phyloP scores from a whole-genome alignment of 1,140 invertebrate genomes.

The Nilaparvata lugens region DNA sequence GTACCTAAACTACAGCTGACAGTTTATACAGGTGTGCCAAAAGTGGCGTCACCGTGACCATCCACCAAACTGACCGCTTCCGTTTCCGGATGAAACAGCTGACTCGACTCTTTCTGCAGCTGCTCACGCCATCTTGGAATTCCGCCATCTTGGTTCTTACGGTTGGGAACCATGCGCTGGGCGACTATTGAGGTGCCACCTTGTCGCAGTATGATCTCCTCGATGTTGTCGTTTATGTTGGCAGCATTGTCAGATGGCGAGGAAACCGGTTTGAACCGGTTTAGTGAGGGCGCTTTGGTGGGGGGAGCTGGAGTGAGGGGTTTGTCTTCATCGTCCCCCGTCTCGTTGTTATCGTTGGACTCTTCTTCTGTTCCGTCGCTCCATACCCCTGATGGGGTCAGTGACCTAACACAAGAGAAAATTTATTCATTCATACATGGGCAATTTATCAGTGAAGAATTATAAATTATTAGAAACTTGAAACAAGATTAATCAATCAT shows the following conservation, averaged over 20 bases:
- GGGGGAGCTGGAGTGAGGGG: no score
- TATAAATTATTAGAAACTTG: no score
- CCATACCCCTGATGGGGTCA: constrained; percentile 18
- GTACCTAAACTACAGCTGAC: no score
- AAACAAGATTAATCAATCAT: no score
- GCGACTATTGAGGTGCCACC: no score
- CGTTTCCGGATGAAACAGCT: constrained; percentile 16
- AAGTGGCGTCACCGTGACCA: constrained; percentile 20
- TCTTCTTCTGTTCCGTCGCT: constrained; percentile 11
- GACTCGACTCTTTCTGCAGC: constrained; percentile 14
- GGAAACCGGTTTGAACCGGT: not conserved
- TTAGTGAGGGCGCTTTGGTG: not conserved
- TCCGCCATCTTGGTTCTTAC: not conserved
- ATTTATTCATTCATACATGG: no score
- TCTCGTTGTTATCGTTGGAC: not conserved
- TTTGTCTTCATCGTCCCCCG: not conserved
- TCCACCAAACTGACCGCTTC: constrained; percentile 13
- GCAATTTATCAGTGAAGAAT: no score
- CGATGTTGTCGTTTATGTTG: not conserved
- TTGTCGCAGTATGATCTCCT: no score
- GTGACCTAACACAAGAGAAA: not conserved
- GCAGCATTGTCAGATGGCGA: not conserved
- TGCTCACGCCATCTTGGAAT: not conserved
- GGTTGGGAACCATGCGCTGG: not conserved
- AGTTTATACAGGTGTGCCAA: constrained; percentile 23